Base-by-base conservation (phyloP, 2,113 vertebrate species). In the Bothrops jararaca region DNA sequence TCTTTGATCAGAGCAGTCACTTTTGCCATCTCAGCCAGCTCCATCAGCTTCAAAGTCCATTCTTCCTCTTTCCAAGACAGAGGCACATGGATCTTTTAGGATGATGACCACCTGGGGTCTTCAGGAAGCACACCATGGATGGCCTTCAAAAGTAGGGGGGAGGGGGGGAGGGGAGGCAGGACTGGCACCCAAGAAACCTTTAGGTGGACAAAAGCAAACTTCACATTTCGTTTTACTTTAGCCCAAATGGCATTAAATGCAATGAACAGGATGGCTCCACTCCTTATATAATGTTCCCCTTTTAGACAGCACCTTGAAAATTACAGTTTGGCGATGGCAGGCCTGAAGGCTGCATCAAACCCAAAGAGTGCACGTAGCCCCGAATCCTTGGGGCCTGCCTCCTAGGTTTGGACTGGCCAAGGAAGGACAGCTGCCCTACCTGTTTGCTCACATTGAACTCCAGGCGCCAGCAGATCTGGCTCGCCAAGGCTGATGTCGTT, bases 401-500 rank as follows among this genome's bases (percentile, higher is more conserved):
- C 5, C 12, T 22, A 3, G 12, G 15, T n/a, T 22, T 64, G 2
- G 9, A 22, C 60, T 23, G 23, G 9, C 39, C 23, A 4, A 34
- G 88, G 42, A 23, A 58, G 18, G 2, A 48, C 0, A 1, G 50
- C 29, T 0, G 94, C 95, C 87, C 95, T 92, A 99, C 99, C 99
- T 94, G 98, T 99, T 97, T 99, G 99, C 94, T 99, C 99, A 54
- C 98, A 98, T 97, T 99, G 99, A 89, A 99, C 98, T 3, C 99
- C 99, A 0, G 99, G 98, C 7, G 99, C 99, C 96, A 99, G 97
- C 89, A 99, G 98, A 96, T 99, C 99, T 0, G 99, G 99, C 95
- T 99, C 99, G 88, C 99, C 99, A 93, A 99, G 97, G 85, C 98
- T 99, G 98, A 99, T 99, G 96, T 99, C 98, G 8, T 98, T 99